Base-by-base conservation (phyloP, 1,140 invertebrate genomes). In the Penaeus japonicus region DNA sequence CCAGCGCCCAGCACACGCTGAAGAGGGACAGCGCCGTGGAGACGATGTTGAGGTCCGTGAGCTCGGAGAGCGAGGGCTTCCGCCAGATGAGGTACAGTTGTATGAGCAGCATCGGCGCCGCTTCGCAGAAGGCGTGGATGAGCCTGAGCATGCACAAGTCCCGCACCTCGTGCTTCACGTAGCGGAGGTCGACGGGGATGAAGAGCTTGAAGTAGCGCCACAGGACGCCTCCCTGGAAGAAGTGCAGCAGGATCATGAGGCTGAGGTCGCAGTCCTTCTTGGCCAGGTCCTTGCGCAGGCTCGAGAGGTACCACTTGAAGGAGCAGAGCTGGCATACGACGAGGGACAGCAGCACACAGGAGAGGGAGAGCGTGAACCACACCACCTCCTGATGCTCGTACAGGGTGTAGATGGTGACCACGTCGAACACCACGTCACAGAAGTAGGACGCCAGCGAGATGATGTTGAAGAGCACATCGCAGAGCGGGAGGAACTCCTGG, bases 401-500 rank as follows among this genome's bases (percentile, higher is more conserved):
- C 7, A 97, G 93, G 12, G 96, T 96, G 92, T 97, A 91, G 59
- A 95, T 95, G 93, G 96, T 96, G 59, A 97, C 95, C 54, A 97
- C 94, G 92, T 97, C 96, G 92, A 98, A 98, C 4, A 97, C 96
- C 70, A 97, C 95, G 94, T 97, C 96, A 93, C 96, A 97, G 93
- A 98, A 98, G 92, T 97, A 97, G 3, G 96, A 96, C n/a, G 96
- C 96, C 78, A 98, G 93, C 18, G 96, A 97, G 89, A 97, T 97
- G 92, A 98, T 96, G 92, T 97, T 97, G 93, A 98, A 98, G 12
- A 97, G 93, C 59, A 97, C 95, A 93, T 97, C 96, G 93, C 96
- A 97, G 90, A 97, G 94, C 15, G 91, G 91, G 78, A 91, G 89
- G 80, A 91, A 91, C 85, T 91, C 91, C 75, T 87, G 85, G 62